Evolutionary conservation across 2,797 vertebrate species (phyloP).

Genomic region (Buceros bicornis): DNA sequence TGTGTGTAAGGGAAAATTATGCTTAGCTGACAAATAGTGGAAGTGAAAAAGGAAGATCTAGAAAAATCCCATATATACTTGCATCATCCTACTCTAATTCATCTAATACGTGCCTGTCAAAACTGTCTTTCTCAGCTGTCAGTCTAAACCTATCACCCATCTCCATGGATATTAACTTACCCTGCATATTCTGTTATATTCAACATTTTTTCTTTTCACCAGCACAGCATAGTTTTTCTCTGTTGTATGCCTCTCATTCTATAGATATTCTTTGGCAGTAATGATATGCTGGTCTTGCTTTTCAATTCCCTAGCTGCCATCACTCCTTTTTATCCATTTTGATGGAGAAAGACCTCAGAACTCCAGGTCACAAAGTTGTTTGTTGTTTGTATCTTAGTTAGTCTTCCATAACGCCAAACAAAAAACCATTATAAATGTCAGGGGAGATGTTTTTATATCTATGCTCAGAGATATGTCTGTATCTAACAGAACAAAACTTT

Average conservation of each 20-base stretch:
- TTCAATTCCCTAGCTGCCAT: not conserved
- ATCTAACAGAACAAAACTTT: constrained; percentile 1
- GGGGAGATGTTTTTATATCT: not conserved
- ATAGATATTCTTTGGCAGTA: not conserved
- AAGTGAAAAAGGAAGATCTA: not conserved
- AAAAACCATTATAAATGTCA: not conserved
- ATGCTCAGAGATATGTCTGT: not conserved
- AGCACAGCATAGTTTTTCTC: not conserved
- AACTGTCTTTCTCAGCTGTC: constrained; percentile 44
- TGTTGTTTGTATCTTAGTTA: constrained; percentile 10
- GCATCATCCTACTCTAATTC: constrained; percentile 2
- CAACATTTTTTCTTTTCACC: not conserved
- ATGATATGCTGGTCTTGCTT: not conserved
- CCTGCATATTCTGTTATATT: not conserved
- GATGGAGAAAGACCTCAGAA: constrained; percentile 29
- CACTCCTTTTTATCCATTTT: constrained; percentile 17
- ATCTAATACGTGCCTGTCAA: constrained; percentile 45
- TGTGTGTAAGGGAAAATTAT: not conserved
- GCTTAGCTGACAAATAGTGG: constrained; percentile 1
- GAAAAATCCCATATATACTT: not conserved
- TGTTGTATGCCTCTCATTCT: not conserved
- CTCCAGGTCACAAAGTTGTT: constrained; percentile 9
- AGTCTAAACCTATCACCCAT: constrained; percentile 40
- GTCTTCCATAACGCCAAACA: not conserved
- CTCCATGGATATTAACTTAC: constrained; percentile 30